Conservation (phyloP, 2,113 vertebrate genomes). For the Rhinolophus sinicus region DNA sequence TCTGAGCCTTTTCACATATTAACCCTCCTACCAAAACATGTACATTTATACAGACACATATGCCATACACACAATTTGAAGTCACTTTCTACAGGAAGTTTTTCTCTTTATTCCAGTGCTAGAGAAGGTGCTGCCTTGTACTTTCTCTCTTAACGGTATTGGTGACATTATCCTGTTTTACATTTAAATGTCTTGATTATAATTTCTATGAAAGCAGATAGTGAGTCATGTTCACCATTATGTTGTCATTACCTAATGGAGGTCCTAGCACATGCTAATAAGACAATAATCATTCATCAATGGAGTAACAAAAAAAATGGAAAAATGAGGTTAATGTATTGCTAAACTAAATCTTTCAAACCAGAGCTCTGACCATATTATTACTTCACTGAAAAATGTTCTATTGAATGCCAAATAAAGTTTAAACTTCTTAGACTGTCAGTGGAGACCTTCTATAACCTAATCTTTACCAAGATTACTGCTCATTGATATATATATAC, state of each 20-base stretch:
- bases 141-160: background rate
- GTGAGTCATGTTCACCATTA: background rate
- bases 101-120: background rate
- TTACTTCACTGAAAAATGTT: background rate
- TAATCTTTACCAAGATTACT: background rate
- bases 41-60: background rate
- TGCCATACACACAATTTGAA: background rate
- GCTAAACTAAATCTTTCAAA: background rate
- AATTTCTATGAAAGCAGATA: background rate
- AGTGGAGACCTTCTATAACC: background rate
- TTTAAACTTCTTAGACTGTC: background rate
- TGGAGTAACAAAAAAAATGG: background rate
- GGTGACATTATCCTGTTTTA: background rate
- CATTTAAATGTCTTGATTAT: background rate
- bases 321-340: background rate
- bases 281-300: background rate
- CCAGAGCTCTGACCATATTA: background rate
- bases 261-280: background rate
- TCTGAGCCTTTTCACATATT: background rate
- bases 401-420: background rate
- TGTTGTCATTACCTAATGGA: background rate
- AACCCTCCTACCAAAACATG: background rate
- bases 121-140: background rate
- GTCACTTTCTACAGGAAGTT: background rate
- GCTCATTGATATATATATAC: background rate